A percentile compares a stretch with the other conserved stretches of the same genome.
These are phyloP conservation scores for Acrocephalus scirpaceus DNA, from an alignment of 2,797 vertebrate species.

Conservation along the genomic window DNA sequence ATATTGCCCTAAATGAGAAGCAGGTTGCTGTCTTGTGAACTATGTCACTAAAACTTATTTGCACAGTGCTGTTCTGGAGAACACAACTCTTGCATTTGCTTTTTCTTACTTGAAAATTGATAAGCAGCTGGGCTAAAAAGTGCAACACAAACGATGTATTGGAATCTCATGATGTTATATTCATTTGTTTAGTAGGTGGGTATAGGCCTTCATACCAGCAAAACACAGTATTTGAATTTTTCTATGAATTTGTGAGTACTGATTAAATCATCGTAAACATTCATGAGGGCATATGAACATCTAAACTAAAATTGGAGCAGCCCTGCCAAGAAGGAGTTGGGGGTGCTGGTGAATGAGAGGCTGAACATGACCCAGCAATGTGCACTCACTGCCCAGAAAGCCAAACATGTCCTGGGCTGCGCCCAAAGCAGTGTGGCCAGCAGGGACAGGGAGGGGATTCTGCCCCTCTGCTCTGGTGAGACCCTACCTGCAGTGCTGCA, in stretches of 20 bases:
- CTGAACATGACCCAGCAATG: neutral
- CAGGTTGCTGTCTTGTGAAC: neutral
- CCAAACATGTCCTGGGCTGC: rapidly evolving
- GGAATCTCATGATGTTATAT: neutral
- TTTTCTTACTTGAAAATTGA: neutral
- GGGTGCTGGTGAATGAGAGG: neutral
- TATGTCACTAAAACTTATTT: neutral
- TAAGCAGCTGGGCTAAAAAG: neutral
- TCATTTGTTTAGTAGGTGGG: neutral
- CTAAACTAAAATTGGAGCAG: neutral
- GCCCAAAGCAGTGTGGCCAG: rapidly evolving
- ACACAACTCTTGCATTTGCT: neutral
- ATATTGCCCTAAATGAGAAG: neutral
- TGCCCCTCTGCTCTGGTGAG: neutral
- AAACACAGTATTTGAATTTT: neutral
- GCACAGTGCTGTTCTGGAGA: neutral
- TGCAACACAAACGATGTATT: neutral
- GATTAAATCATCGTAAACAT: neutral
- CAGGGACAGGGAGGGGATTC: neutral
- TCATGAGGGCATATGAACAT: neutral
- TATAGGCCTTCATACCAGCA: neutral
- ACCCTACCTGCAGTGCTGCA: neutral
- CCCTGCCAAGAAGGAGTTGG: rapidly evolving
- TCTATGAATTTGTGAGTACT: neutral
- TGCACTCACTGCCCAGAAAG: rapidly evolving